Evolutionary conservation across 2,797 vertebrate species (phyloP).

Genomic region (Champsocephalus gunnari): DNA sequence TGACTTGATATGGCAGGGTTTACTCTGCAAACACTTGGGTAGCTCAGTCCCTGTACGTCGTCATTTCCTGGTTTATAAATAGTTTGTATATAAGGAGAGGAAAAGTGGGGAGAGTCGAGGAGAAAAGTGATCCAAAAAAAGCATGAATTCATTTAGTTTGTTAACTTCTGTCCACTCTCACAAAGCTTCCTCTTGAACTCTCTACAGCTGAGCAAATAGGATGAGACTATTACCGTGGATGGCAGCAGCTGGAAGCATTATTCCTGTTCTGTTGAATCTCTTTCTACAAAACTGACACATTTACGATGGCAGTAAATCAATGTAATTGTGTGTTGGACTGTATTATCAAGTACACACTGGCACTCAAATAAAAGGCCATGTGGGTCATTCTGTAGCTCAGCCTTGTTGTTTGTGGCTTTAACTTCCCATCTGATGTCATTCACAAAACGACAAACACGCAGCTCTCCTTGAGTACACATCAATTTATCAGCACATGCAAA

Average conservation of each 20-base stretch:
- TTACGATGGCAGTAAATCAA: constrained; percentile 25
- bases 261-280: neutral
- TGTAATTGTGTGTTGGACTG: constrained; percentile 1
- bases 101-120: neutral
- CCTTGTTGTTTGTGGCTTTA: constrained; percentile 13
- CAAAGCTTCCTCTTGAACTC: constrained; percentile 6
- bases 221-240: constrained; percentile 1
- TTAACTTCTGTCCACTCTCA: neutral
- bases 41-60: neutral
- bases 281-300: constrained; percentile 13
- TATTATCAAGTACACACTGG: constrained; percentile 14
- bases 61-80: constrained; percentile 56
- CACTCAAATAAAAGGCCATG: constrained; percentile 10
- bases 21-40: constrained; percentile 39
- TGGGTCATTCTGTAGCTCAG: constrained; percentile 18
- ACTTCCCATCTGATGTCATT: constrained; percentile 26
- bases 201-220: constrained; percentile 74
- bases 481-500: neutral
- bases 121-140: neutral
- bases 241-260: constrained; percentile 10
- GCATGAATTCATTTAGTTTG: neutral
- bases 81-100: constrained; percentile 15
- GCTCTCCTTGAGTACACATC: neutral
- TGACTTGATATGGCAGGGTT: constrained; percentile 31
- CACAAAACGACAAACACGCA: constrained; percentile 15